Percentiles rank a stretch among this genome's conserved stretches.
Evolutionary conservation across 2,113 vertebrate species (phyloP).

Genomic region (Galbula dea): DNA sequence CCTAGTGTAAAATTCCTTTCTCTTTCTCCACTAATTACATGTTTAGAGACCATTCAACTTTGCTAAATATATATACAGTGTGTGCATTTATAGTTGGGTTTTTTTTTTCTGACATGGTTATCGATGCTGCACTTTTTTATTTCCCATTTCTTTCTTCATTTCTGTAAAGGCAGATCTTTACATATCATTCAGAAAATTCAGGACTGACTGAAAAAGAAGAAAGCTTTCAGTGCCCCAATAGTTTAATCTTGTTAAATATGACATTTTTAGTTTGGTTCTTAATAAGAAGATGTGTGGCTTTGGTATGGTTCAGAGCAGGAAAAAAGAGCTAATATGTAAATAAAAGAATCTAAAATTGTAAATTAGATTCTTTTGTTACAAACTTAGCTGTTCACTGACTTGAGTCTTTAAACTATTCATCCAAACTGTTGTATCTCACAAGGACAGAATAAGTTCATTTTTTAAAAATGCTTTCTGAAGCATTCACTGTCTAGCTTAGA

Average conservation of each 20-base stretch:
- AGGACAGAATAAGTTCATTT: slow-evolving; percentile 10
- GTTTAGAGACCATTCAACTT: slow-evolving; percentile 53
- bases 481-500: not conserved
- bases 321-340: not conserved
- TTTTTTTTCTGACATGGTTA: not conserved
- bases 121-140: not conserved
- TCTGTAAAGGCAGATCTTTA: not conserved
- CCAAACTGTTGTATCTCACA: not conserved
- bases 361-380: not conserved
- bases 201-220: not conserved
- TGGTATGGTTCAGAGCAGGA: not conserved
- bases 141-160: not conserved
- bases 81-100: not conserved
- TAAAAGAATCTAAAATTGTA: not conserved
- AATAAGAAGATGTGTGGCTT: not conserved
- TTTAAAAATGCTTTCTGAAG: slow-evolving; percentile 19
- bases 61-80: not conserved
- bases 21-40: slow-evolving; percentile 66
- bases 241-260: slow-evolving; percentile 19
- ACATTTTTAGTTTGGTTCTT: slow-evolving; percentile 17
- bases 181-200: not conserved
- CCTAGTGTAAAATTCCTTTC: slow-evolving; percentile 32
- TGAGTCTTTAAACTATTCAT: not conserved
- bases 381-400: not conserved
- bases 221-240: not conserved